Evolutionary conservation across 1,140 invertebrate species (phyloP).

Genomic region (Elymnias hypermnestra): DNA sequence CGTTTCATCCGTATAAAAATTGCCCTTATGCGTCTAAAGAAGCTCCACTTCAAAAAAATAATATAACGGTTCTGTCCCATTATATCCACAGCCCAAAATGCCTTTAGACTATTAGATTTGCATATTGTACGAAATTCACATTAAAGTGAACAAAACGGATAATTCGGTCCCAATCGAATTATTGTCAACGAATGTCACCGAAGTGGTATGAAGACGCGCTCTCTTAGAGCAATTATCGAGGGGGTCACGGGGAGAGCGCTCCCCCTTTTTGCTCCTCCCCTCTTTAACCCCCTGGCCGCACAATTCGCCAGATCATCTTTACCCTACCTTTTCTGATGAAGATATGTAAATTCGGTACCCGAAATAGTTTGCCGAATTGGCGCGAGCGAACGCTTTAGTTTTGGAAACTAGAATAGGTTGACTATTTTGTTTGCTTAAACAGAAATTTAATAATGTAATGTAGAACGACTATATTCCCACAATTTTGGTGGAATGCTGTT

Average conservation of each 20-base stretch:
- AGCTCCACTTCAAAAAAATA: too few species aligned
- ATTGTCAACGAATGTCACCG: conserved; percentile 52
- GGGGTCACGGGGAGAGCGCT: conserved; percentile 17
- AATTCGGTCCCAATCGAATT: conserved; percentile 59
- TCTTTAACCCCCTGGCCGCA: conserved; percentile 22
- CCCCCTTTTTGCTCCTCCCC: too few species aligned
- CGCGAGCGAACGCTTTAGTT: conserved; percentile 7
- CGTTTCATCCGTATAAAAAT: too few species aligned
- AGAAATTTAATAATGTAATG: conserved; percentile 1
- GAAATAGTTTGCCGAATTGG: conserved; percentile 37
- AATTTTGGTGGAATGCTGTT: too few species aligned
- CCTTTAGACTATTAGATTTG: conserved; percentile 21
- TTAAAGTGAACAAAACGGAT: conserved; percentile 38
- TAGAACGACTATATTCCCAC: neutral
- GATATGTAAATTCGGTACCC: conserved; percentile 58
- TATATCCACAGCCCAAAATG: conserved; percentile 17
- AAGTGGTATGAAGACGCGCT: conserved; percentile 59
- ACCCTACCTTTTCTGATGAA: conserved; percentile 62
- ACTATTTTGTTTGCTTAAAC: too few species aligned
- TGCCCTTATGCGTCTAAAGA: too few species aligned
- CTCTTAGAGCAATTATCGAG: conserved; percentile 59
- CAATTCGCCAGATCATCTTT: conserved; percentile 63
- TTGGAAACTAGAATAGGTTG: neutral
- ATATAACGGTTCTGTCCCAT: conserved; percentile 8
- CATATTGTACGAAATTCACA: conserved; percentile 35